phyloP scores from a whole-genome alignment of 2,797 vertebrate genomes.

The Scyliorhinus canicula region DNA sequence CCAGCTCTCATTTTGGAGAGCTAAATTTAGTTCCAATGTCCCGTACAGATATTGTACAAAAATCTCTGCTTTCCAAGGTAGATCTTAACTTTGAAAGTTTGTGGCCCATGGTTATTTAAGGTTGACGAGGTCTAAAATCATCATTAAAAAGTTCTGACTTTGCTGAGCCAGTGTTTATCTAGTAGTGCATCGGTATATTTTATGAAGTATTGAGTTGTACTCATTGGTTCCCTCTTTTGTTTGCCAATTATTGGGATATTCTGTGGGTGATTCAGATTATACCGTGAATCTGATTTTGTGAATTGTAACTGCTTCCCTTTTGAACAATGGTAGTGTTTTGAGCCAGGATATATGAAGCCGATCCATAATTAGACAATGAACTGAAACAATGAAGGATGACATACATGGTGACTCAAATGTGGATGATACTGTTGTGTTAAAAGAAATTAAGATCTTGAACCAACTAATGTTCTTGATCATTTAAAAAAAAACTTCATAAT shows the following conservation, averaged over 20 bases:
- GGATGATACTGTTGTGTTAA: not conserved
- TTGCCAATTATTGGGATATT: not conserved
- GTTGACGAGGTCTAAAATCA: not conserved
- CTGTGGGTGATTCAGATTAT: not conserved
- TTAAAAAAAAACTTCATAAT: not conserved
- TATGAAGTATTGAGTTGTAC: not conserved
- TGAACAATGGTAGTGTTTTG: not conserved
- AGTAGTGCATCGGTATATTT: too few species aligned
- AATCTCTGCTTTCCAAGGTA: not conserved
- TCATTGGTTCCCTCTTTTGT: not conserved
- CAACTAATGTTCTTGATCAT: not conserved
- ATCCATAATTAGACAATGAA: not conserved
- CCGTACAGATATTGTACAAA: too few species aligned
- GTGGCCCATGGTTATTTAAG: not conserved
- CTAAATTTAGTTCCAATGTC: conserved; percentile 4
- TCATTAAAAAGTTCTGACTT: not conserved
- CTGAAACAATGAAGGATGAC: not conserved
- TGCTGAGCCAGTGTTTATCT: not conserved
- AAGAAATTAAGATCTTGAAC: not conserved
- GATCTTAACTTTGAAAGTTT: not conserved
- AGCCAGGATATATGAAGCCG: not conserved
- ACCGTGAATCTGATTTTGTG: not conserved
- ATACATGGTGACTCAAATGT: not conserved
- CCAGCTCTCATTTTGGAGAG: not conserved
- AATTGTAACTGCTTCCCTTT: not conserved